Conservation (phyloP, 2,797 vertebrate genomes). For the Anguilla marmorata region DNA sequence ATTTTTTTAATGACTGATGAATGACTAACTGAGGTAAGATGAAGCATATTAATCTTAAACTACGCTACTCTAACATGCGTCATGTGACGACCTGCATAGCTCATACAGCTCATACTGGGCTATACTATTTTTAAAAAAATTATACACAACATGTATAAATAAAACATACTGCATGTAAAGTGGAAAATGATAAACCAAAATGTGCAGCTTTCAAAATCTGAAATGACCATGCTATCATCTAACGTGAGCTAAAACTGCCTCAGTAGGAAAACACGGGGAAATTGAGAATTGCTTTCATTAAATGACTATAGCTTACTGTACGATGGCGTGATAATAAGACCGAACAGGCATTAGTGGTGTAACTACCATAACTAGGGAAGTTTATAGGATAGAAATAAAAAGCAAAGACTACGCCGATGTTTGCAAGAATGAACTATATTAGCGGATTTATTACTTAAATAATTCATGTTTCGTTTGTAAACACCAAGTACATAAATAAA, state of each 20-base stretch:
- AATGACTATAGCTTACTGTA: not conserved
- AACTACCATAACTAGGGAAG: not conserved
- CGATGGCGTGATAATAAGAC: not conserved
- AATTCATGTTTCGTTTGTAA: not conserved
- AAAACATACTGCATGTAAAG: not conserved
- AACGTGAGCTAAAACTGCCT: not conserved
- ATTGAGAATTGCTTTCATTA: not conserved
- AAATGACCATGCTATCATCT: not conserved
- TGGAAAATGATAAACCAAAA: not conserved
- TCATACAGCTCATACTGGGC: not conserved
- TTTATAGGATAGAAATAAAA: not conserved
- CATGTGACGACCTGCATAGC: not conserved
- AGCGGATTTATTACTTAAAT: not conserved
- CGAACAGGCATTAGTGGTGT: not conserved
- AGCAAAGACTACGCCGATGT: not conserved
- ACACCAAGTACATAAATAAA: not conserved
- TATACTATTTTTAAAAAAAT: not conserved
- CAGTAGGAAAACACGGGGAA: not conserved
- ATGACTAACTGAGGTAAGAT: not conserved
- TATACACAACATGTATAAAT: not conserved
- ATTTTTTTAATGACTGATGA: not conserved
- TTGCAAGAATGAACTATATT: not conserved
- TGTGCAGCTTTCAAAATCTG: not conserved
- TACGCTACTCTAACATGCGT: not conserved
- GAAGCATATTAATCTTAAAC: not conserved